A percentile compares a stretch with the other conserved stretches of the same genome.
Conservation (phyloP, 2,113 vertebrate genomes). For the Rhabdornis inornatus region DNA sequence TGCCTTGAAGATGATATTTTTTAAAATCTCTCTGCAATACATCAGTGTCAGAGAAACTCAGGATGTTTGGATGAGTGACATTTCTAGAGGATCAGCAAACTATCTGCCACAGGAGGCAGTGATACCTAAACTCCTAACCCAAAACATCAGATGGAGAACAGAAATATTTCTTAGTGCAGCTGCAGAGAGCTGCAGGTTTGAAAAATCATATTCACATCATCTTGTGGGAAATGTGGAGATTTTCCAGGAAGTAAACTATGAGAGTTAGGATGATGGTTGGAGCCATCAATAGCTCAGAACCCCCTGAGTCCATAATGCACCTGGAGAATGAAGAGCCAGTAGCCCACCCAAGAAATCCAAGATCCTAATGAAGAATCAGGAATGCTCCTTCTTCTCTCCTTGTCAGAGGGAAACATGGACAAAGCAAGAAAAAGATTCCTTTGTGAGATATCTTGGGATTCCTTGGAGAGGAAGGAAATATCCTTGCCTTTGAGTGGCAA, state of each 20-base stretch:
- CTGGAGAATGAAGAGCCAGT: neutral
- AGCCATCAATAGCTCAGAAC: neutral
- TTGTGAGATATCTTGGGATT: neutral
- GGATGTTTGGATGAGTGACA: neutral
- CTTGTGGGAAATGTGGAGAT: neutral
- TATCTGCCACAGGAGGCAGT: neutral
- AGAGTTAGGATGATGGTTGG: neutral
- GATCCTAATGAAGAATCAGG: neutral
- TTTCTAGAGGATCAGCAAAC: neutral
- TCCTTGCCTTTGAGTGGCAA: neutral
- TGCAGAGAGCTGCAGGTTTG: neutral
- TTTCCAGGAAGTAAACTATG: neutral
- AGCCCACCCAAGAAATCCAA: neutral
- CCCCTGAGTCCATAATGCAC: fast-evolving
- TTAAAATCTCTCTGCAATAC: neutral
- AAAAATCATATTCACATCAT: neutral
- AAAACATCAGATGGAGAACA: neutral
- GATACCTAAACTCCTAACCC: neutral
- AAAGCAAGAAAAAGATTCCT: neutral
- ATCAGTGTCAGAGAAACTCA: neutral
- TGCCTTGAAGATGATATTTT: neutral
- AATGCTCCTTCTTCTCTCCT: neutral
- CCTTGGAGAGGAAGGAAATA: neutral
- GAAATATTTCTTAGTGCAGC: neutral
- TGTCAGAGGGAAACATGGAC: neutral